Percentiles rank a stretch among this genome's conserved stretches.
Evolutionary conservation across 1,140 invertebrate species (phyloP).

Genomic region (Anastatus disparis): DNA sequence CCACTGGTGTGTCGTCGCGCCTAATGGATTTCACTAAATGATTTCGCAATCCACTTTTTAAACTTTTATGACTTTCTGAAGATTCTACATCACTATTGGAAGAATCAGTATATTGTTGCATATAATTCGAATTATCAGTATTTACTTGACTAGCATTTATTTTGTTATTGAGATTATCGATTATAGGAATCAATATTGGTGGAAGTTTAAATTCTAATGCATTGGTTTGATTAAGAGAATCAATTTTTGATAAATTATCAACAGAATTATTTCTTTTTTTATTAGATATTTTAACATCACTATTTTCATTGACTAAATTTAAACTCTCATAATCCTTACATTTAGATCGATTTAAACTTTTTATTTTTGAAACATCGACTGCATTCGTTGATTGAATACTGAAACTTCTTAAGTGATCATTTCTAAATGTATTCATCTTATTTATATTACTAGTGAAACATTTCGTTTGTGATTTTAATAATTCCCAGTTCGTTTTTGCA

Average conservation of each 20-base stretch:
- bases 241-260: slow-evolving; percentile 52
- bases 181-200: slow-evolving; percentile 76
- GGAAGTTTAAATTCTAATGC: slow-evolving; percentile 70
- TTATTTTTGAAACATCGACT: slow-evolving; percentile 49
- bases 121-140: slow-evolving; percentile 45
- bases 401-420: slow-evolving; percentile 47
- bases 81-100: slow-evolving; percentile 54
- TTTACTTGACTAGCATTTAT: slow-evolving; percentile 61
- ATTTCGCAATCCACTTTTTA: slow-evolving; percentile 51
- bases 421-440: slow-evolving; percentile 47
- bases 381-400: slow-evolving; percentile 55
- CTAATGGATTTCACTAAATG: slow-evolving; percentile 48
- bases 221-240: slow-evolving; percentile 50
- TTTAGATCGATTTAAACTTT: slow-evolving; percentile 45
- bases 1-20: slow-evolving; percentile 23
- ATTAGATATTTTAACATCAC: slow-evolving; percentile 52
- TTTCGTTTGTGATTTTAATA: slow-evolving; percentile 76
- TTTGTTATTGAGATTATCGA: slow-evolving; percentile 65
- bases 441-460: slow-evolving; percentile 43
- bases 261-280: slow-evolving; percentile 56
- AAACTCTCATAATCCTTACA: slow-evolving; percentile 55
- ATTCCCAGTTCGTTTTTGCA: slow-evolving; percentile 83
- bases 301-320: slow-evolving; percentile 58
- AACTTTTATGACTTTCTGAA: slow-evolving; percentile 55
- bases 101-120: slow-evolving; percentile 35